A percentile compares a stretch with the other conserved stretches of the same genome.
Evolutionary conservation across 2,113 vertebrate genomes (phyloP).

Genomic region (Odocoileus virginianus): DNA sequence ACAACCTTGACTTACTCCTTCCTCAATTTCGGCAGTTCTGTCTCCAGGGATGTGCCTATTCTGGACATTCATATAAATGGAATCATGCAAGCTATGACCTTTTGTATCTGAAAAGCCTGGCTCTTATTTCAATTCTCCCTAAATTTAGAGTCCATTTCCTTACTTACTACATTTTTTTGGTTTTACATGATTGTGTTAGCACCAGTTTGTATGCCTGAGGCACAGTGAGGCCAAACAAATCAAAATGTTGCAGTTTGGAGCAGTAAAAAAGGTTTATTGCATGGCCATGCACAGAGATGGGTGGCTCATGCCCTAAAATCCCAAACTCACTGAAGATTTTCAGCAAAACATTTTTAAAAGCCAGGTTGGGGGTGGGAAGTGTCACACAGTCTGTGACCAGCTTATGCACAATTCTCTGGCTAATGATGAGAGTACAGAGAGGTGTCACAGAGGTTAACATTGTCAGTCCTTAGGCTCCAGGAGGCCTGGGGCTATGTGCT

Average conservation of each 20-base stretch:
- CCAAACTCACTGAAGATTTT: neutral
- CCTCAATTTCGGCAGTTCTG: neutral
- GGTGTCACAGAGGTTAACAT: neutral
- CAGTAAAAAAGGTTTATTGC: neutral
- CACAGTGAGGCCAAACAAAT: neutral
- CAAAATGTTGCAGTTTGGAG: neutral
- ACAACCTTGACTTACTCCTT: neutral
- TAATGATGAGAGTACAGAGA: neutral
- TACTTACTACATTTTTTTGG: neutral
- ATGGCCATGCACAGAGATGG: neutral
- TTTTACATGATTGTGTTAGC: neutral
- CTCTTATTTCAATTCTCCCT: neutral
- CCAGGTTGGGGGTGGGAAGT: neutral
- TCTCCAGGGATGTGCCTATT: neutral
- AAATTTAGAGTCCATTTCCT: neutral
- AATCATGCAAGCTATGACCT: neutral
- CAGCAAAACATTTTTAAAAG: neutral
- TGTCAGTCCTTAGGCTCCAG: neutral
- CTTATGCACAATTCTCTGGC: neutral
- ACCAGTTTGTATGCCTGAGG: neutral
- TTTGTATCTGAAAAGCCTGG: neutral
- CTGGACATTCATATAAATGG: neutral
- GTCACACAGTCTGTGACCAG: neutral
- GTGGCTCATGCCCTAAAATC: neutral
- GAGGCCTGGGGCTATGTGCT: neutral